phyloP scores from a whole-genome alignment of 1,140 invertebrate genomes.

The Drosophila guanche region DNA sequence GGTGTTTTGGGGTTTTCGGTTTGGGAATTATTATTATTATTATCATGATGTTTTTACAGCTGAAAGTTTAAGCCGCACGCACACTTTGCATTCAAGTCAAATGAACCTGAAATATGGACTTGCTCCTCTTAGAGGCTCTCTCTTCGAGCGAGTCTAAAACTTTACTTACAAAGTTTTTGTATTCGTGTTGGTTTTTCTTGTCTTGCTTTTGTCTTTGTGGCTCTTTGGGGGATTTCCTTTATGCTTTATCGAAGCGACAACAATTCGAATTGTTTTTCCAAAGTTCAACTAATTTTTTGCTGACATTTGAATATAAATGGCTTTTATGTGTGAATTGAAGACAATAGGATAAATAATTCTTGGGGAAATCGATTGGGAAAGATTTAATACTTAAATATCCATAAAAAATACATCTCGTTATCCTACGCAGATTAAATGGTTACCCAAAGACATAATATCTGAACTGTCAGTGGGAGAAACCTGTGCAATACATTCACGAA shows the following conservation, averaged over 20 bases:
- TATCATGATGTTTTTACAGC: slow-evolving; percentile 36
- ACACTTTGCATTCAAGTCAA: slow-evolving; percentile 45
- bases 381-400: too few relatives aligned
- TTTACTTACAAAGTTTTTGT: slow-evolving; percentile 25
- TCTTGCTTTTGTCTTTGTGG: slow-evolving; percentile 19
- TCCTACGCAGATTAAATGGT: too few relatives aligned
- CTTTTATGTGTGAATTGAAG: neutral
- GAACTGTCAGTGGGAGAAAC: too few relatives aligned
- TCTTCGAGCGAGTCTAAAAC: slow-evolving; percentile 5
- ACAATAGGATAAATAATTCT: too few relatives aligned
- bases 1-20: neutral
- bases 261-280: slow-evolving; percentile 10
- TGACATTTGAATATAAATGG: slow-evolving; percentile 1
- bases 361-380: too few relatives aligned
- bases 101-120: slow-evolving; percentile 45
- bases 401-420: too few relatives aligned
- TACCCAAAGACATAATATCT: too few relatives aligned
- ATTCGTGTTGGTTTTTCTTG: slow-evolving; percentile 28
- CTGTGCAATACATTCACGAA: too few relatives aligned
- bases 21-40: slow-evolving; percentile 46
- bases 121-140: slow-evolving; percentile 3
- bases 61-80: slow-evolving; percentile 53
- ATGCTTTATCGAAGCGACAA: slow-evolving; percentile 27
- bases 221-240: slow-evolving; percentile 20
- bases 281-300: neutral